These are phyloP conservation scores for Escarpia spicata DNA, from an alignment of 2,888 invertebrate species.

Conservation along the genomic window DNA sequence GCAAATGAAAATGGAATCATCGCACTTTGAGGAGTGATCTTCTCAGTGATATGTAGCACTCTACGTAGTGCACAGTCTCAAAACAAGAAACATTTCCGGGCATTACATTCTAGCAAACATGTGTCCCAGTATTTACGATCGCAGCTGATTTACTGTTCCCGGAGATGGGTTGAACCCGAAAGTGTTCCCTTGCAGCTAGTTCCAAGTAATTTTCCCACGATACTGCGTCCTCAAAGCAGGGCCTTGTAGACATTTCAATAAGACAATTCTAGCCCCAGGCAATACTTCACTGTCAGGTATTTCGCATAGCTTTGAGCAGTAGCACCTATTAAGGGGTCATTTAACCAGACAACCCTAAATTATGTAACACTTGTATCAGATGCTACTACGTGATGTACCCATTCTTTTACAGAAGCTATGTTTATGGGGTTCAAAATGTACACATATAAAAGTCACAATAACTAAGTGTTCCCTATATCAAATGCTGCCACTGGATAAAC, in stretches of 20 bases:
- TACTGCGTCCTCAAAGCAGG: background rate
- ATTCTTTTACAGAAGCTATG: background rate
- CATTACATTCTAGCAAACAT: background rate
- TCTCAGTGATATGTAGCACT: background rate
- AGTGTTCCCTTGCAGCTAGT: background rate
- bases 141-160: background rate
- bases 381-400: background rate
- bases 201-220: background rate
- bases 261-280: background rate
- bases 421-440: no score
- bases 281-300: conserved; percentile 4
- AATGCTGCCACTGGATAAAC: no score
- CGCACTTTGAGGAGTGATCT: background rate
- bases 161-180: background rate
- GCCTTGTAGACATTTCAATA: conserved; percentile 6
- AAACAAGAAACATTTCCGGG: background rate
- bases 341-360: background rate
- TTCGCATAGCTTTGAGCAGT: background rate
- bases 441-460: no score
- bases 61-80: background rate
- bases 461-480: no score
- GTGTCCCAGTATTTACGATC: conserved; percentile 7
- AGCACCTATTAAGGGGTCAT: background rate
- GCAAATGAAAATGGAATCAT: background rate
- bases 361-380: conserved; percentile 8